These are phyloP conservation scores for Carposina sasakii DNA, from an alignment of 1,140 invertebrate genomes.

Conservation along the genomic window DNA sequence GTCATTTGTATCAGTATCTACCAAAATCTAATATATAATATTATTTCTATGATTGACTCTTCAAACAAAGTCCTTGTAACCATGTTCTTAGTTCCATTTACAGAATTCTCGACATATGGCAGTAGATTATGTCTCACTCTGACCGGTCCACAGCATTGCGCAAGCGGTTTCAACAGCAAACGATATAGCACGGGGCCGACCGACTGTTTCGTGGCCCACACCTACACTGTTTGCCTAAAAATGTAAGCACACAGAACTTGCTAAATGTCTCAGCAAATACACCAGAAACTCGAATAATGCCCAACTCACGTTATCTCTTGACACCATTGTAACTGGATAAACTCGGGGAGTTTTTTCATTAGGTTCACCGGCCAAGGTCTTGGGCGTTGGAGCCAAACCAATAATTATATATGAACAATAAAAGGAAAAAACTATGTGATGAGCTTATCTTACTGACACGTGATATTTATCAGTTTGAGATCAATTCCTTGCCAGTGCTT, in stretches of 20 bases:
- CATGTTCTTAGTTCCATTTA: no score
- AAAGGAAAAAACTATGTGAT: background rate
- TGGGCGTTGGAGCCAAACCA: background rate
- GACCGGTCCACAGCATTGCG: slow-evolving; percentile 53
- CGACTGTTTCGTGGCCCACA: slow-evolving; percentile 52
- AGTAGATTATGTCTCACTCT: no score
- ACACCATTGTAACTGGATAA: no score
- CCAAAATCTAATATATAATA: no score
- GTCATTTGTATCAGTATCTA: no score
- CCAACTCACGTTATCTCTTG: slow-evolving; percentile 33
- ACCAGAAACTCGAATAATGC: slow-evolving; percentile 27
- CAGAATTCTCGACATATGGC: no score
- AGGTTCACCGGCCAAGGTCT: slow-evolving; percentile 5
- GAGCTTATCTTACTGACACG: no score
- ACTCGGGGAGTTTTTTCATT: slow-evolving; percentile 8
- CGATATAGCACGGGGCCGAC: slow-evolving; percentile 66
- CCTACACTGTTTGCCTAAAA: slow-evolving; percentile 55
- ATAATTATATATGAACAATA: background rate
- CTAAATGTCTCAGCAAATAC: slow-evolving; percentile 49
- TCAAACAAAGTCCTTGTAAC: no score
- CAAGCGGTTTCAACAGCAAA: slow-evolving; percentile 58
- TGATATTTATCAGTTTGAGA: no score
- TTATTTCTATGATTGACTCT: no score
- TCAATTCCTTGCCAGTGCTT: no score
- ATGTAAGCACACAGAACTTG: slow-evolving; percentile 36